Conservation (phyloP, 2,888 invertebrate species). For the Atrina japonica region DNA sequence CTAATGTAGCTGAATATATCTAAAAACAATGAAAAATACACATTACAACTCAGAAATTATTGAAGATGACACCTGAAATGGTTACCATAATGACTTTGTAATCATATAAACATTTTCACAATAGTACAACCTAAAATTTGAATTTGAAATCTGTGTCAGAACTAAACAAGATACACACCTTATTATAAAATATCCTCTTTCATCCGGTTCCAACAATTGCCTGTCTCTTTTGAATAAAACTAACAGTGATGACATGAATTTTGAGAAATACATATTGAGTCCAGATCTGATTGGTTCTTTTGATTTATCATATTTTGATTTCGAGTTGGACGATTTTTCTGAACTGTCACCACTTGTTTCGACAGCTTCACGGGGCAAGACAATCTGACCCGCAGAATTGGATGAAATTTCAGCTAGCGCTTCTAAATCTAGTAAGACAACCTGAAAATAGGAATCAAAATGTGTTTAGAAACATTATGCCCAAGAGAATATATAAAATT, state of each 20-base stretch:
- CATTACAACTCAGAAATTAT: too few relatives aligned
- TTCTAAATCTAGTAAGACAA: slow-evolving; percentile 95
- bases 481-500: too few relatives aligned
- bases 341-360: slow-evolving; percentile 10
- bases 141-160: too few relatives aligned
- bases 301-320: slow-evolving; percentile 20
- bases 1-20: too few relatives aligned
- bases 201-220: slow-evolving; percentile 87
- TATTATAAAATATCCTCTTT: slow-evolving; percentile 96
- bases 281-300: slow-evolving; percentile 37
- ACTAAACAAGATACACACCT: slow-evolving; percentile 83
- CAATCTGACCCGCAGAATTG: slow-evolving; percentile 66
- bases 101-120: too few relatives aligned
- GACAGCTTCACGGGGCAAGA: background rate
- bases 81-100: too few relatives aligned
- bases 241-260: slow-evolving; percentile 92
- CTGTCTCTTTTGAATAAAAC: slow-evolving; percentile 92
- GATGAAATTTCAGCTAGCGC: slow-evolving; percentile 89
- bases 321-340: background rate
- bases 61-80: too few relatives aligned
- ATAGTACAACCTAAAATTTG: too few relatives aligned
- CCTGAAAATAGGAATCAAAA: slow-evolving; percentile 79
- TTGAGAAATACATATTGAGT: slow-evolving; percentile 86
- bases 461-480: too few relatives aligned
- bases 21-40: too few relatives aligned